These are phyloP conservation scores for Cladorhizidae sp. DNA, from an alignment of 37 sponge, comb jelly and placozoan genomes.

Conservation along the genomic window DNA sequence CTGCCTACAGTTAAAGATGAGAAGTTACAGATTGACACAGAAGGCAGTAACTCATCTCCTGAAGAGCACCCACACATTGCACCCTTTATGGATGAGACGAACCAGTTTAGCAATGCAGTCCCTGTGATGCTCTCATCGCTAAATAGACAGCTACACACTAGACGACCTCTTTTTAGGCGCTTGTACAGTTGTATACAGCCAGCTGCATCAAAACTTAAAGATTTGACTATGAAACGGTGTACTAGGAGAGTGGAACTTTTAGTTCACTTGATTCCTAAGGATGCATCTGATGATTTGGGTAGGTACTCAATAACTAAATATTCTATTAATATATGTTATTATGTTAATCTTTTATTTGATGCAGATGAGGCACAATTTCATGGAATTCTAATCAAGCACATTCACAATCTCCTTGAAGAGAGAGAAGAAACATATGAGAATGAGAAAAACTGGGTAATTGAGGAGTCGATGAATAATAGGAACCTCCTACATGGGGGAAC, in stretches of 20 bases:
- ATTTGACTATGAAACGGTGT: constrained; percentile 31
- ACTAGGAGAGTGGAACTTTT: constrained; percentile 32
- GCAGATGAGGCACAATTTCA: constrained; percentile 31
- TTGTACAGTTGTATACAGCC: constrained; percentile 55
- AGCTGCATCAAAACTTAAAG: constrained; percentile 47
- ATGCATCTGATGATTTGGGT: constrained; percentile 10
- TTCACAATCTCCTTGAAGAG: constrained; percentile 36
- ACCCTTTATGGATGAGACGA: no score
- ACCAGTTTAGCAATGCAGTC: no score
- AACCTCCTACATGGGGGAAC: constrained; percentile 71
- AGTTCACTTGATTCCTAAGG: constrained; percentile 32
- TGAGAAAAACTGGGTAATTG: constrained; percentile 51
- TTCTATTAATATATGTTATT: background rate
- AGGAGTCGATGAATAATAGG: constrained; percentile 55
- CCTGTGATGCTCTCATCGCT: no score
- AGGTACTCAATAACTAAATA: background rate
- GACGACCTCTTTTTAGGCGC: constrained; percentile 1
- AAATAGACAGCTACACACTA: background rate
- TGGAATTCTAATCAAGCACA: constrained; percentile 49
- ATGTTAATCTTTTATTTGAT: background rate
- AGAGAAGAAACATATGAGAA: constrained; percentile 38
- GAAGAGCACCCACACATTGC: no score
- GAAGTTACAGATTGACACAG: no score
- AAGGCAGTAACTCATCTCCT: no score
- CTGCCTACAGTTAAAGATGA: no score